Percentiles rank a stretch among this genome's conserved stretches.
Conservation (phyloP, 2,888 invertebrate species). For the Vesta saturnalis region DNA sequence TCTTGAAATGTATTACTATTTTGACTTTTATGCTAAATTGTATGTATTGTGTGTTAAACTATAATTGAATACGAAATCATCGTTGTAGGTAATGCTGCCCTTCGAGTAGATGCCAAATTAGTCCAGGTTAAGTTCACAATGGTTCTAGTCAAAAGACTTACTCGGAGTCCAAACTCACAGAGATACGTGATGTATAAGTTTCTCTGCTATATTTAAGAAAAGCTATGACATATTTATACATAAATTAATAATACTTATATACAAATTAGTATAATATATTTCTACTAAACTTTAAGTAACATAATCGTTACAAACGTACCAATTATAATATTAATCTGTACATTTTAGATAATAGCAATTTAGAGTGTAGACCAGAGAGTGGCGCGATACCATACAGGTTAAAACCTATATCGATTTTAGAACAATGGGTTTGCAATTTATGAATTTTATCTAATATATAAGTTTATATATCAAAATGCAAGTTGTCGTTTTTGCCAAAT, state of each 20-base stretch:
- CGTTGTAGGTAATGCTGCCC: constrained; percentile 40
- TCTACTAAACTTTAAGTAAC: constrained; percentile 61
- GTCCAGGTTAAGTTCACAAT: constrained; percentile 55
- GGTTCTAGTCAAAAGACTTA: constrained; percentile 56
- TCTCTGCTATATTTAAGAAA: constrained; percentile 43
- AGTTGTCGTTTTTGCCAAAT: constrained; percentile 60
- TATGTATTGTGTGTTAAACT: constrained; percentile 50
- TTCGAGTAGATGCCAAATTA: constrained; percentile 46
- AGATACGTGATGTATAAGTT: constrained; percentile 33
- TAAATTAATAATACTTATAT: constrained; percentile 57
- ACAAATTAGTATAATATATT: constrained; percentile 56
- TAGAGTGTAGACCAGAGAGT: constrained; percentile 42
- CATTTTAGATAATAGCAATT: constrained; percentile 53
- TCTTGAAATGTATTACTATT: constrained; percentile 61
- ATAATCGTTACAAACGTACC: constrained; percentile 72
- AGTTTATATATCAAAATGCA: constrained; percentile 58
- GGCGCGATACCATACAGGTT: constrained; percentile 39
- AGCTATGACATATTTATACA: constrained; percentile 60
- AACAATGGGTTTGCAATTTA: constrained; percentile 59
- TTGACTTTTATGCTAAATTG: constrained; percentile 55
- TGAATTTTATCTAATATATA: constrained; percentile 62
- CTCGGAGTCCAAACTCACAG: constrained; percentile 44
- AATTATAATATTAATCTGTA: constrained; percentile 66
- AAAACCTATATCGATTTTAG: constrained; percentile 59
- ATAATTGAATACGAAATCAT: constrained; percentile 43